Base-by-base conservation (phyloP, 1,140 invertebrate species). In the Caerostris extrusa region DNA sequence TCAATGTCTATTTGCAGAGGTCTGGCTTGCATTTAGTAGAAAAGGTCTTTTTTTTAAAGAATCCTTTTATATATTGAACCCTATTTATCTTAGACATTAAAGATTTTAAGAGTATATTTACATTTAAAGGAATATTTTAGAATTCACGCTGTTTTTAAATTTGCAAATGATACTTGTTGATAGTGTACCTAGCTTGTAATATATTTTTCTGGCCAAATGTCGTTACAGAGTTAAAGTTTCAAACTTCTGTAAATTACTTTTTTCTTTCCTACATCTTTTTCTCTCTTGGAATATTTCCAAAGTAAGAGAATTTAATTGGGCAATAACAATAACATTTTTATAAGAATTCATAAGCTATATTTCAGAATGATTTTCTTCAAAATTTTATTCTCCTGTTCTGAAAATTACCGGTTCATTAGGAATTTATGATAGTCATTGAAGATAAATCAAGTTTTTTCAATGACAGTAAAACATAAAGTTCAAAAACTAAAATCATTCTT, bases 81-180 rank as follows among this genome's bases (percentile, higher is more conserved):
- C 71, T 77, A 34, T 50, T 50, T 34, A 50, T 50, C 34, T 50
- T 77, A 50, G 34, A 34, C 19, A 77, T 77, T 77, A 77, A 77
- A 50, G 71, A 77, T 77, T 77, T 77, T 77, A 77, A 77, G 34
- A 77, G 19, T 77, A 71, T 71, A 77, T 77, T 34, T 77, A 77
- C 71, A 77, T 77, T 77, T 77, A 50, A 77, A 77, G 53, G 71
- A 77, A 77, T 77, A 77, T 77, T 77, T 77, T 77, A 77, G 71
- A 77, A 77, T 77, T 77, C 71, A 77, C 12, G 71, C 71, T 50
- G 34, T 77, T 77, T 77, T 77, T 77, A 77, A 77, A 77, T 77
- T 77, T 77, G 71, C 71, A 77, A 77, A 77, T 50, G 34, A 77
- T 77, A 77, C 71, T 77, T 53, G 34, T 53, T 77, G 71, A 77